Evolutionary conservation across 1,140 invertebrate species (phyloP).

Genomic region (Drosophila burlai): DNA sequence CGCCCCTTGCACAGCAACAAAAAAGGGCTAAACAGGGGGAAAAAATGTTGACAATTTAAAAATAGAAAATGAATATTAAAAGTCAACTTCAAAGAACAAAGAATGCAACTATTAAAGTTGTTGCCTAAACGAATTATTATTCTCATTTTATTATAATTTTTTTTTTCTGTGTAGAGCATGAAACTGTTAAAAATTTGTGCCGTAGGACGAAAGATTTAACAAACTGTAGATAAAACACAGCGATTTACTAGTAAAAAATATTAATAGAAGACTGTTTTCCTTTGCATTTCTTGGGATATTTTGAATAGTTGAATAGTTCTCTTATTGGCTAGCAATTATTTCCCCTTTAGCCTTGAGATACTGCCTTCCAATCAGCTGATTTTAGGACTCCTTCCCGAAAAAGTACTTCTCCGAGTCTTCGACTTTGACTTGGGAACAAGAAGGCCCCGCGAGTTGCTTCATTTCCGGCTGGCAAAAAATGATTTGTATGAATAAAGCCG

Average conservation of each 20-base stretch:
- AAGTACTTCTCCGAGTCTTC: not conserved
- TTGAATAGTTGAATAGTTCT: too few species aligned
- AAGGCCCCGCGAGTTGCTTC: conserved; percentile 69
- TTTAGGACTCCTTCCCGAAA: not conserved
- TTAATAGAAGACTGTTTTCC: not conserved
- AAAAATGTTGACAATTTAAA: not conserved
- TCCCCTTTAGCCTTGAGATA: conserved; percentile 1
- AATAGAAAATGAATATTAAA: not conserved
- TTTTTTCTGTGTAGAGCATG: too few species aligned
- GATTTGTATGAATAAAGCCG: conserved; percentile 74
- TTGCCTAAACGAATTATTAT: not conserved
- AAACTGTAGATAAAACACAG: not conserved
- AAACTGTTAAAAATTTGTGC: not conserved
- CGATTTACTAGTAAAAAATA: not conserved
- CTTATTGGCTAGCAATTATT: not conserved
- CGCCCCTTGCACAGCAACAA: not conserved
- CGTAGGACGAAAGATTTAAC: not conserved
- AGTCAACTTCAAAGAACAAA: not conserved
- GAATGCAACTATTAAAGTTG: not conserved
- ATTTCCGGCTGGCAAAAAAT: conserved; percentile 80
- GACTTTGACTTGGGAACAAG: conserved; percentile 15
- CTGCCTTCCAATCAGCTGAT: conserved; percentile 3
- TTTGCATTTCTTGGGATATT: not conserved
- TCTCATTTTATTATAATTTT: not conserved
- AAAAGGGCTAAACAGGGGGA: not conserved